Conservation (phyloP, 1,140 invertebrate genomes). For the Dysdera silvatica region DNA sequence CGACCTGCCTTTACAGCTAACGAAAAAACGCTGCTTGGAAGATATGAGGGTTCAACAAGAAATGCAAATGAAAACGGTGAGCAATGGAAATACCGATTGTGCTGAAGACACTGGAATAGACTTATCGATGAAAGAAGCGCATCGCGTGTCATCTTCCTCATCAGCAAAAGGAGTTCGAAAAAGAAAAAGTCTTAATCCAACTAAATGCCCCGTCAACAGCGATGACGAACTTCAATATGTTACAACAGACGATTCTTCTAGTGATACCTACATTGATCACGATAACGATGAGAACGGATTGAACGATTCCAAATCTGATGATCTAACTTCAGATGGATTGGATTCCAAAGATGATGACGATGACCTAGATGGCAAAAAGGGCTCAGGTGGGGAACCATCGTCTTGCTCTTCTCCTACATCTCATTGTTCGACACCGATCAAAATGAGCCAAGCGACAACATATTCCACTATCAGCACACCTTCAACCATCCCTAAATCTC, state of each 20-base stretch:
- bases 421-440: too few species aligned
- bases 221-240: slow-evolving; percentile 33
- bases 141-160: background rate
- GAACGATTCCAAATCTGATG: slow-evolving; percentile 29
- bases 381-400: too few species aligned
- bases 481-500: too few species aligned
- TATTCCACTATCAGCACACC: too few species aligned
- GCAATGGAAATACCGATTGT: too few species aligned
- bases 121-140: slow-evolving; percentile 19
- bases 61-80: too few species aligned
- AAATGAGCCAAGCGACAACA: too few species aligned
- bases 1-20: slow-evolving; percentile 12
- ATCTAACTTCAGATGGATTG: slow-evolving; percentile 17
- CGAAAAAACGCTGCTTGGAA: slow-evolving; percentile 5
- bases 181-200: slow-evolving; percentile 85
- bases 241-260: slow-evolving; percentile 33
- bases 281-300: slow-evolving; percentile 33
- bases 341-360: slow-evolving; percentile 31
- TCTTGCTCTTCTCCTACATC: too few species aligned
- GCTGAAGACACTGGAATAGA: slow-evolving; percentile 10
- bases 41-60: too few species aligned
- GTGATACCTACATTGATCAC: slow-evolving; percentile 36
- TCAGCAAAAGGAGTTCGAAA: slow-evolving; percentile 52
- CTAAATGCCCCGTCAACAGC: slow-evolving; percentile 54
- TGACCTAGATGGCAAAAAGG: slow-evolving; percentile 14